Conservation (phyloP, 2,113 vertebrate genomes). For the Ochotona princeps region DNA sequence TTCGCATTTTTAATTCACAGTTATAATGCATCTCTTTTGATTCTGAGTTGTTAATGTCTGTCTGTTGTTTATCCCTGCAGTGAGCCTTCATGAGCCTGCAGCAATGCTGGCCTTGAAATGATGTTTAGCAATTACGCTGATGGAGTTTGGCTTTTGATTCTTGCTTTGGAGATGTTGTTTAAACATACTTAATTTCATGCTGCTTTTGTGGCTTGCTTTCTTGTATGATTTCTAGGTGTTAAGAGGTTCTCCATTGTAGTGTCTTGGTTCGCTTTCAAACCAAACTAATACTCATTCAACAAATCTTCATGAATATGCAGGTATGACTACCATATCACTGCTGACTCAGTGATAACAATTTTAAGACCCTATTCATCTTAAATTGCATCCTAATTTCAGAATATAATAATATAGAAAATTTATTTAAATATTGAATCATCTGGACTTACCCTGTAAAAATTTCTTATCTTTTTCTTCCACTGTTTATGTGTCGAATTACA, state of each 20-base stretch:
- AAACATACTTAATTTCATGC: not conserved
- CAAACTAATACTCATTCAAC: not conserved
- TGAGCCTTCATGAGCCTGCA: not conserved
- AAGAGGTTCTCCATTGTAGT: not conserved
- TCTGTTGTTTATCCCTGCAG: not conserved
- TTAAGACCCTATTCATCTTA: not conserved
- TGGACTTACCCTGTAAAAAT: not conserved
- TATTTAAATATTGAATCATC: not conserved
- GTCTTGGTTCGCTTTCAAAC: not conserved
- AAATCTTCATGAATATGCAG: slow-evolving; percentile 1
- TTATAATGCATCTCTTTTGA: slow-evolving; percentile 21
- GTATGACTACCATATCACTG: not conserved
- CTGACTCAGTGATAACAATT: not conserved
- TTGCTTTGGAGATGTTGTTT: not conserved
- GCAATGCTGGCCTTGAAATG: not conserved
- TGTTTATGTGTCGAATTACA: not conserved
- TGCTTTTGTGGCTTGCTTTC: not conserved
- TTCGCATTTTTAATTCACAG: slow-evolving; percentile 34
- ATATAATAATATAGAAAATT: not conserved
- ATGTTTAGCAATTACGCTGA: not conserved
- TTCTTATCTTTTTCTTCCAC: slow-evolving; percentile 35
- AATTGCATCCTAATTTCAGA: not conserved
- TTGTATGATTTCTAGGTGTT: not conserved
- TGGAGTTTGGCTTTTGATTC: not conserved
- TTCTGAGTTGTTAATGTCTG: not conserved